Evolutionary conservation across 1,140 invertebrate species (phyloP), one percentile per base, ranked within the genome.

Genomic region (Dinothrombium tinctorium): DNA sequence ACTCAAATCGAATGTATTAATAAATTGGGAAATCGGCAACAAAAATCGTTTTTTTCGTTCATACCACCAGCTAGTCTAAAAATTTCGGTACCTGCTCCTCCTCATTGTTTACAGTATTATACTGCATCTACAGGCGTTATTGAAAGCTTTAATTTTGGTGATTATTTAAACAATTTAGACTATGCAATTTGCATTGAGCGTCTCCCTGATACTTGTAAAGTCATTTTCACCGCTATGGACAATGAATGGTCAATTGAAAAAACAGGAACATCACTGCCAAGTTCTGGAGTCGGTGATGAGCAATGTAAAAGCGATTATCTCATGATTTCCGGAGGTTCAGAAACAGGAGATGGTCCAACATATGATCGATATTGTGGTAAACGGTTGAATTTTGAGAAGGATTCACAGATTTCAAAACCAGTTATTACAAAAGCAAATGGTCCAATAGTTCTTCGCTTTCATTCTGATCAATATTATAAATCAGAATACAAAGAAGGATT

Each of bases 21-120:
- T 26, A 24, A 12, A n/a, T 25, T 14, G 15, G 7, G 6, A 8
- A n/a, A 40, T 31, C 28, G 40, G 15, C 23, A 14, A 12, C 23
- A 31, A 33, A 14, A 23, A n/a, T 19, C 15, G 20, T 24, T 37
- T 11, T 26, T 36, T 26, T 14, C 21, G 24, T 40, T 40, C 22
- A 19, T 22, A 3, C 37, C 37, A 1, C 11, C n/a, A 26, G 38
- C 38, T 9, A 17, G n/a, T 11, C 17, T 36, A n/a, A 44, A 32
- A 15, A 14, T 42, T 42, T 46, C 41, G n/a, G 35, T 42, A 32
- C 23, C 51, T 68, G 70, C 70, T 3, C 71, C 71, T 0, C 53
- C 60, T 1, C 69, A 69, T 25, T 72, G 69, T 44, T 57, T 72
- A 12, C 71, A 73, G 45, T 73, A 69, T 55, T 71, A 62, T 50